These are phyloP conservation scores for Heliconius hewitsoni DNA, from an alignment of 1,140 invertebrate species.

Conservation along the genomic window DNA sequence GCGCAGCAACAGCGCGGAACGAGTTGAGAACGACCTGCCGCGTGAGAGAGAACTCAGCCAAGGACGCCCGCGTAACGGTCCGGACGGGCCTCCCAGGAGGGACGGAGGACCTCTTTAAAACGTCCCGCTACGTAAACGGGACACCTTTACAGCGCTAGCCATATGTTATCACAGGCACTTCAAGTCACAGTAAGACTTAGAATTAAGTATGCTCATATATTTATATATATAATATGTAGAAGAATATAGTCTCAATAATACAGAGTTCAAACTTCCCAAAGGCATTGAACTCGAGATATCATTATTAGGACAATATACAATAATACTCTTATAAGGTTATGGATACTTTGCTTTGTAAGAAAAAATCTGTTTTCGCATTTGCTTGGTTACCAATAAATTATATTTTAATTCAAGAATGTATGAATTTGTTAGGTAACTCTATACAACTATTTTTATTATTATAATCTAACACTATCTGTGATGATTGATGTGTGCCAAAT, in stretches of 20 bases:
- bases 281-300: not conserved
- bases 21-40: slow-evolving; percentile 74
- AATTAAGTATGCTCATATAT: too few species aligned
- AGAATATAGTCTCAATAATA: not conserved
- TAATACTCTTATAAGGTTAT: not conserved
- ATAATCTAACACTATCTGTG: not conserved
- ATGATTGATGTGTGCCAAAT: slow-evolving; percentile 54
- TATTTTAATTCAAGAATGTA: not conserved
- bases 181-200: too few species aligned
- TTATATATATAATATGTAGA: not conserved
- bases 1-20: slow-evolving; percentile 64
- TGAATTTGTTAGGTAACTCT: not conserved
- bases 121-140: slow-evolving; percentile 36
- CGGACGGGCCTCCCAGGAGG: slow-evolving; percentile 43
- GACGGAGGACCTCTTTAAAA: slow-evolving; percentile 11
- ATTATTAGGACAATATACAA: not conserved
- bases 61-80: slow-evolving; percentile 78
- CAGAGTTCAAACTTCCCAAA: not conserved
- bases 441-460: not conserved
- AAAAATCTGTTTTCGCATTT: not conserved
- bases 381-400: not conserved
- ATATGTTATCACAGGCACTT: not conserved
- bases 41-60: slow-evolving; percentile 79
- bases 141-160: not conserved
- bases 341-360: not conserved